Conservation (phyloP, 30 jellyfish, hydroid and myxozoan genomes). For the Phacellophora camtschatica region DNA sequence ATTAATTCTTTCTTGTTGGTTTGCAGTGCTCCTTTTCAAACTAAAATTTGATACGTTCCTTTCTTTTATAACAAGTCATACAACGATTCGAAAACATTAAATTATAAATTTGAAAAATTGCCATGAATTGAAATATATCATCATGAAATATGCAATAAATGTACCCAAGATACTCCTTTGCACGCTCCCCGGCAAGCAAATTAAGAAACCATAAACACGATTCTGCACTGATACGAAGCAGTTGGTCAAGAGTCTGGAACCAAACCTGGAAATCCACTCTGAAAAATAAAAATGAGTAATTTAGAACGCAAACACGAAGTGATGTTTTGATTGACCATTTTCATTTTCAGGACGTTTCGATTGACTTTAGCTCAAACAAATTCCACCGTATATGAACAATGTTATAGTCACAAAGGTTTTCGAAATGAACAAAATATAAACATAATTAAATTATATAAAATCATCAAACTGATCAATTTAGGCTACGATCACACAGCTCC, state of each 20-base stretch:
- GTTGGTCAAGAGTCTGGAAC: constrained; percentile 52
- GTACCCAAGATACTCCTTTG: constrained; percentile 79
- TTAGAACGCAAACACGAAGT: not conserved
- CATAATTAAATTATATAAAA: too few relatives aligned
- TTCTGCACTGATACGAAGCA: constrained; percentile 61
- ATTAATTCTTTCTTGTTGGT: too few relatives aligned
- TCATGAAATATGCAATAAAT: not conserved
- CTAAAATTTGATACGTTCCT: too few relatives aligned
- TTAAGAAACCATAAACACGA: constrained; percentile 75
- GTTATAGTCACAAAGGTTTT: too few relatives aligned
- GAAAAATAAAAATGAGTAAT: not conserved
- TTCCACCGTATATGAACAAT: too few relatives aligned
- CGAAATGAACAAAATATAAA: too few relatives aligned
- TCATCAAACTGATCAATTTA: too few relatives aligned
- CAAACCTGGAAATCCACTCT: constrained; percentile 73
- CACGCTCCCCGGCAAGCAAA: constrained; percentile 74
- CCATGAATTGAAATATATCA: not conserved
- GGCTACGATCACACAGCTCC: too few relatives aligned
- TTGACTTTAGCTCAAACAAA: too few relatives aligned
- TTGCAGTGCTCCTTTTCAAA: too few relatives aligned
- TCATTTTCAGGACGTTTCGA: too few relatives aligned
- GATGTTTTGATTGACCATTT: too few relatives aligned
- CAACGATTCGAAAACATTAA: not conserved
- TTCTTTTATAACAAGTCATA: not conserved
- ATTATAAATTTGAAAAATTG: not conserved